phyloP scores from a whole-genome alignment of 2,113 vertebrate genomes.

The Urocynchramus pylzowi region DNA sequence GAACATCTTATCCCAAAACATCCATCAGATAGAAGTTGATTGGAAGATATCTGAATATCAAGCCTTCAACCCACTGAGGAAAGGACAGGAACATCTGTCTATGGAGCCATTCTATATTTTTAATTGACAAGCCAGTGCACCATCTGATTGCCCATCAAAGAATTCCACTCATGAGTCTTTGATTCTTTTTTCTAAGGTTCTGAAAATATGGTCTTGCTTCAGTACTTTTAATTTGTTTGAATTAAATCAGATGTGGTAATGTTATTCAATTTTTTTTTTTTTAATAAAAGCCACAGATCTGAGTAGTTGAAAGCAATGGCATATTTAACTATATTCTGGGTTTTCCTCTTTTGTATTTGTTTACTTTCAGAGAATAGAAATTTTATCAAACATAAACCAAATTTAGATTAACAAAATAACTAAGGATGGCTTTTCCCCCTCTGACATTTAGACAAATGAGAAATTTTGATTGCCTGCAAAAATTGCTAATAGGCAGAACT shows the following conservation, averaged over 20 bases:
- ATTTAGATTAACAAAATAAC: neutral
- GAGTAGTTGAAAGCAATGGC: neutral
- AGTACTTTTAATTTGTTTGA: neutral
- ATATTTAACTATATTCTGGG: neutral
- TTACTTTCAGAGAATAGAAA: neutral
- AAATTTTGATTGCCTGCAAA: constrained; percentile 4
- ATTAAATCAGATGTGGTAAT: neutral
- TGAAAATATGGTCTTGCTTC: neutral
- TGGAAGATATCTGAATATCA: neutral
- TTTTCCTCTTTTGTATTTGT: constrained; percentile 2
- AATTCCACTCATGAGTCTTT: neutral
- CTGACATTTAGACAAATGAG: constrained; percentile 31
- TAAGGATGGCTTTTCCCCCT: neutral
- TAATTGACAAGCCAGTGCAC: neutral
- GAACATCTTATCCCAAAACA: neutral
- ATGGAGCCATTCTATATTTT: neutral
- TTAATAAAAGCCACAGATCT: neutral
- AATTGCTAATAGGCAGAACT: constrained; percentile 22
- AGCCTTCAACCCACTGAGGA: neutral
- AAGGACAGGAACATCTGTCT: neutral
- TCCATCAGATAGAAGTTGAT: accelerated
- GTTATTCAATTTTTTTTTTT: neutral
- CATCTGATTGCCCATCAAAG: neutral
- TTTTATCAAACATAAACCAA: neutral
- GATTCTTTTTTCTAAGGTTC: neutral